Conservation (phyloP, 2,888 invertebrate genomes). For the Noctuana brunneofusca region DNA sequence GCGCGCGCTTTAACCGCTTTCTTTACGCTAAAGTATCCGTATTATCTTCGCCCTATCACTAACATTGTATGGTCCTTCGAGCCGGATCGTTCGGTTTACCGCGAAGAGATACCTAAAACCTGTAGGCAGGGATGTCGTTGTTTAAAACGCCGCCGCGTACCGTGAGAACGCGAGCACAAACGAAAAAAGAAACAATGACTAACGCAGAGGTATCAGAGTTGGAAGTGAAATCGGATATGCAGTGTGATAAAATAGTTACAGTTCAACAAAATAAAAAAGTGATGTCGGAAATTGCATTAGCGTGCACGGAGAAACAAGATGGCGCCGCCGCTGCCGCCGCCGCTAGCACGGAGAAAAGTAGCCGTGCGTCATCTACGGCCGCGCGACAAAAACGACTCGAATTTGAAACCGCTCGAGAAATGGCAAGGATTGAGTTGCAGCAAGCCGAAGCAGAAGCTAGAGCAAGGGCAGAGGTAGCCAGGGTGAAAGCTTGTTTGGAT, state of each 20-base stretch:
- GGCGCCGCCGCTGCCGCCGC: slow-evolving; percentile 9
- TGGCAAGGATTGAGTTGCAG: slow-evolving; percentile 1
- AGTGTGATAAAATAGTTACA: not conserved
- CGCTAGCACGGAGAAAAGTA: slow-evolving; percentile 15
- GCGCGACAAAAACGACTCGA: slow-evolving; percentile 14
- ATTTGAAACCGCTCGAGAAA: slow-evolving; percentile 8
- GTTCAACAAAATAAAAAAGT: not conserved
- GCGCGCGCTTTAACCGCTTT: too few relatives aligned
- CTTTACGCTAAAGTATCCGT: too few relatives aligned
- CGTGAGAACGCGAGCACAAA: slow-evolving; percentile 13
- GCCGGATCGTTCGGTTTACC: slow-evolving; percentile 3
- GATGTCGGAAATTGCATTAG: not conserved
- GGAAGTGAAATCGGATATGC: slow-evolving; percentile 6
- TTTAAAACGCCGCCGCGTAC: slow-evolving; percentile 16
- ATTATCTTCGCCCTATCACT: not conserved
- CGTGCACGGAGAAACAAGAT: slow-evolving; percentile 2
- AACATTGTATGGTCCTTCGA: slow-evolving; percentile 19
- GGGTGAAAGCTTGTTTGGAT: not conserved
- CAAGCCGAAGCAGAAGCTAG: slow-evolving; percentile 8
- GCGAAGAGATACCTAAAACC: slow-evolving; percentile 7
- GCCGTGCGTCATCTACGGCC: not conserved
- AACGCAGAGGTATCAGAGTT: not conserved
- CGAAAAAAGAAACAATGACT: slow-evolving; percentile 4
- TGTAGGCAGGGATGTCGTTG: slow-evolving; percentile 22
- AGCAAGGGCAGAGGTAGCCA: not conserved